Evolutionary conservation across 2,113 vertebrate genomes (phyloP), one percentile per base, ranked within the genome.

Genomic region (Microcebus griseorufus): DNA sequence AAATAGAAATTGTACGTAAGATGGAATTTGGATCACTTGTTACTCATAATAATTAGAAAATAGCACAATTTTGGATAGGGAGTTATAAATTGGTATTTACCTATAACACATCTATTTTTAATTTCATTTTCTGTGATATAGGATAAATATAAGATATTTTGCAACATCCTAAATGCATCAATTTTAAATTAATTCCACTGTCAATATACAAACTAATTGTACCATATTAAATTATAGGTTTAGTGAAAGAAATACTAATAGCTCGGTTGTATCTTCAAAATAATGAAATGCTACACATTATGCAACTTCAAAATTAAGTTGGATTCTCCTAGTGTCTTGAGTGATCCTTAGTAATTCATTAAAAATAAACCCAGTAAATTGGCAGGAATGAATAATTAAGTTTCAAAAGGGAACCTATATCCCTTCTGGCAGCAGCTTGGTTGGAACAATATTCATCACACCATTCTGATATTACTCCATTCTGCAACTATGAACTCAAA

Each of bases 291-390:
- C 91, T 96, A 78, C 18, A 75, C 55, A 92, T 93, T 96, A 87
- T 93, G 6, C 86, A 97, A 91, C 55, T 89, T 93, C 53, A 64
- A 97, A 95, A 95, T 95, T 96, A 95, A 85, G 72, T 45, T 25
- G 32, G 48, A 82, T 72, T 91, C n/a, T 90, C 17, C 51, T 42
- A 78, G 42, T 87, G 34, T 27, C 22, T 94, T 86, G 45, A 95
- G 88, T 96, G 73, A 89, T 76, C 92, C 89, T 97, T 95, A 87
- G 87, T 83, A 94, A 96, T 96, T 69, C 94, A 97, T 87, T 94
- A 94, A 97, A 98, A 96, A 94, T 84, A 64, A 95, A 88, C 97
- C 81, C 51, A 96, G 39, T 87, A 94, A 93, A 93, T 64, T 94
- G 80, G 14, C 29, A 92, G n/a, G 22, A 92, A n/a, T 94, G 55